Percentiles rank a stretch among this genome's conserved stretches.
Conservation (phyloP, 2,888 invertebrate genomes). For the Synergus laeviventris region DNA sequence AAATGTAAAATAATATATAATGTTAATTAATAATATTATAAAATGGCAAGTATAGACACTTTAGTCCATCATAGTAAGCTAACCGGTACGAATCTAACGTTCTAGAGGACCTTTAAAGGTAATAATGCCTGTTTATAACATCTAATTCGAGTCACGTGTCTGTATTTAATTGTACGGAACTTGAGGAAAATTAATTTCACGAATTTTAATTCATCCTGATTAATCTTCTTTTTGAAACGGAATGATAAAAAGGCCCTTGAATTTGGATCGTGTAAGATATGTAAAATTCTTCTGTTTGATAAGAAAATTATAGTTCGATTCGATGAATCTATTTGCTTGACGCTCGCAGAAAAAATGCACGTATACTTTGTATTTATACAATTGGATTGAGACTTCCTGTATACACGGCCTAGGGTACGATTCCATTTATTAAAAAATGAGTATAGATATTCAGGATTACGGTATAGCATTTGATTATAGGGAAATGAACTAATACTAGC, state of each 20-base stretch:
- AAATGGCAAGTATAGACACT: conserved; percentile 65
- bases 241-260: conserved; percentile 49
- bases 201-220: conserved; percentile 14
- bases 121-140: conserved; percentile 67
- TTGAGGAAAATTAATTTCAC: conserved; percentile 45
- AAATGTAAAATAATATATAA: conserved; percentile 73
- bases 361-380: conserved; percentile 15
- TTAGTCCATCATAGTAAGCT: conserved; percentile 66
- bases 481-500: conserved; percentile 53
- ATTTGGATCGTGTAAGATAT: conserved; percentile 27
- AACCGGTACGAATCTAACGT: conserved; percentile 68
- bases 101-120: conserved; percentile 63
- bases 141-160: conserved; percentile 58
- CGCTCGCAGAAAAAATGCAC: conserved; percentile 4
- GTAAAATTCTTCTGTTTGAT: conserved; percentile 35
- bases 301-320: conserved; percentile 27
- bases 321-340: conserved; percentile 31
- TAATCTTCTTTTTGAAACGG: conserved; percentile 53
- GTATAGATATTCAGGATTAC: conserved; percentile 48
- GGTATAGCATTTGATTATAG: conserved; percentile 58
- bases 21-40: conserved; percentile 58
- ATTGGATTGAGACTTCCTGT: conserved; percentile 11
- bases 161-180: conserved; percentile 62
- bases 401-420: conserved; percentile 30
- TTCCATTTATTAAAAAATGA: conserved; percentile 20